Evolutionary conservation across 2,113 vertebrate genomes (phyloP).

Genomic region (Origma solitaria): DNA sequence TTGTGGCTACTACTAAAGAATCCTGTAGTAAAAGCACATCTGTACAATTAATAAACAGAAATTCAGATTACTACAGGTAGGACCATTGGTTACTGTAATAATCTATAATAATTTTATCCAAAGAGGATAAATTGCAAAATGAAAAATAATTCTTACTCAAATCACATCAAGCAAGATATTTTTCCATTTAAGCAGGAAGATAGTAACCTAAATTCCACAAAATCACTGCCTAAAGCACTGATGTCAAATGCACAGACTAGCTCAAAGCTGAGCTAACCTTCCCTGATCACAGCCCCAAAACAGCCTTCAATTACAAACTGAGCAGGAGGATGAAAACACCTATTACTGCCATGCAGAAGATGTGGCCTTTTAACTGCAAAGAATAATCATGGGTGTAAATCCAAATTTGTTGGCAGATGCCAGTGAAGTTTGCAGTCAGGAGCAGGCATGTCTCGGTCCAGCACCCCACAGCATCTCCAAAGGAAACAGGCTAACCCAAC

Average conservation of each 20-base stretch:
- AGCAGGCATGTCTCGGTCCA: neutral
- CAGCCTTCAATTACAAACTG: neutral
- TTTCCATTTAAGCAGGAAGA: neutral
- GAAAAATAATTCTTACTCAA: neutral
- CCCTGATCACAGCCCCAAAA: neutral
- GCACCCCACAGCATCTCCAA: neutral
- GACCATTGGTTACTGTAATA: neutral
- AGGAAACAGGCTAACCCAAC: neutral
- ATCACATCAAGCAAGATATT: neutral
- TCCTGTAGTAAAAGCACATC: neutral
- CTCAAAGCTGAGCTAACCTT: neutral
- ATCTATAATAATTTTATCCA: neutral
- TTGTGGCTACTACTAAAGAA: neutral
- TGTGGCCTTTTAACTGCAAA: neutral
- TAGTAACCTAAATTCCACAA: neutral
- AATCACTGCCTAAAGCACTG: neutral
- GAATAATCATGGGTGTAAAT: neutral
- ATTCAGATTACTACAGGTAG: neutral
- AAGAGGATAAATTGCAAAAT: neutral
- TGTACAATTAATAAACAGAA: neutral
- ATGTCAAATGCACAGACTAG: neutral
- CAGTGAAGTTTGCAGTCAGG: neutral
- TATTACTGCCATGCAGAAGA: neutral
- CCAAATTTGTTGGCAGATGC: neutral
- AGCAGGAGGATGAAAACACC: neutral